A percentile compares a stretch with the other conserved stretches of the same genome.
Evolutionary conservation across 2,797 vertebrate genomes (phyloP).

Genomic region (Galago senegalensis): DNA sequence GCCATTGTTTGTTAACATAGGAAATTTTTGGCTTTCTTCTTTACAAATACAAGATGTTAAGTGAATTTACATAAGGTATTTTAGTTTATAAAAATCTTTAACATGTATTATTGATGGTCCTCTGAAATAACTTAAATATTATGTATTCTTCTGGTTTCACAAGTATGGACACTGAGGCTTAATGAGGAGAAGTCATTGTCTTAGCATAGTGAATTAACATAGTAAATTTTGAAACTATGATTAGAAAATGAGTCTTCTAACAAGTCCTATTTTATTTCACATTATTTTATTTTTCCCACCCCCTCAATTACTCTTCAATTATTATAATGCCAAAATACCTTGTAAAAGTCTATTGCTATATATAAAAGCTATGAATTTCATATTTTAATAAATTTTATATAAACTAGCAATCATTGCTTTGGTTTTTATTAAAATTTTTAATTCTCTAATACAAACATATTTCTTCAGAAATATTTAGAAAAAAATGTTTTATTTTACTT

Average conservation of each 20-base stretch:
- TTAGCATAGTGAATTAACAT: background rate
- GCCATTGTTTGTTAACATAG: background rate
- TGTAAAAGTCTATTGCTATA: background rate
- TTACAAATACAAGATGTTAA: background rate
- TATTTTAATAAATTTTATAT: background rate
- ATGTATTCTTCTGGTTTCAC: background rate
- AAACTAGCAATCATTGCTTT: background rate
- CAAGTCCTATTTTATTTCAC: background rate
- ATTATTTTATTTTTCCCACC: background rate
- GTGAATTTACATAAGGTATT: background rate
- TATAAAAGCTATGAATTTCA: background rate
- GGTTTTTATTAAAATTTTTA: background rate
- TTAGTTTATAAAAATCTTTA: background rate
- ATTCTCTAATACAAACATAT: background rate
- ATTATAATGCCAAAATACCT: background rate
- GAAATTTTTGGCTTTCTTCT: background rate
- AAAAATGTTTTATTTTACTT: background rate
- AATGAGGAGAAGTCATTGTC: background rate
- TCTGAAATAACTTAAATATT: background rate
- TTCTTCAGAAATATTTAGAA: background rate
- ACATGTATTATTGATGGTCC: background rate
- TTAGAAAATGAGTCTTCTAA: background rate
- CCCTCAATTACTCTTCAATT: background rate
- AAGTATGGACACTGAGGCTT: background rate
- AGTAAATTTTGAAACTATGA: background rate